Evolutionary conservation across 2,888 invertebrate genomes (phyloP).

Genomic region (Yponomeuta cagnagella): DNA sequence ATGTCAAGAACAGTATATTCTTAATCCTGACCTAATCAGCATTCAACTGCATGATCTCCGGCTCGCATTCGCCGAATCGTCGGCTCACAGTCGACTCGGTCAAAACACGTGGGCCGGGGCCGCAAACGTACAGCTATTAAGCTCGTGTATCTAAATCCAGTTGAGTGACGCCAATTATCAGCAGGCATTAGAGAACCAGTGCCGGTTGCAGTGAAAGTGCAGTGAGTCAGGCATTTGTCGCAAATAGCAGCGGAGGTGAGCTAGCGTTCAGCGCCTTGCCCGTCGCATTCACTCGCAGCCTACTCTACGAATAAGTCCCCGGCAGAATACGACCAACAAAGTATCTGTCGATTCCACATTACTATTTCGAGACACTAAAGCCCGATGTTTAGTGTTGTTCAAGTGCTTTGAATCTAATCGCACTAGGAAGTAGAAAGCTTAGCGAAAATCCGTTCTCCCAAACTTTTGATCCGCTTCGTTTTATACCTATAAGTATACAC

Average conservation of each 20-base stretch:
- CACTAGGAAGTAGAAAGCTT: background rate
- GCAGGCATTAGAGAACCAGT: conserved; percentile 36
- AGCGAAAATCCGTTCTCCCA: background rate
- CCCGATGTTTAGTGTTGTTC: background rate
- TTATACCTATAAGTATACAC: too few species aligned
- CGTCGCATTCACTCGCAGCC: background rate
- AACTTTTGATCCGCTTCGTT: background rate
- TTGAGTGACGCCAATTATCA: conserved; percentile 43
- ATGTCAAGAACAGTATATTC: background rate
- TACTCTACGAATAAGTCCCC: background rate
- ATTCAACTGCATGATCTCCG: background rate
- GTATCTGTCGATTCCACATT: background rate
- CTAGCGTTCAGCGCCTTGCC: background rate
- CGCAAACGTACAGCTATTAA: conserved; percentile 12
- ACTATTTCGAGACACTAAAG: background rate
- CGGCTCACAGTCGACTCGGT: background rate
- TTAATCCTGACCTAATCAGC: background rate
- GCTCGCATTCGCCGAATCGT: background rate
- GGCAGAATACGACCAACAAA: background rate
- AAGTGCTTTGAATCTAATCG: background rate
- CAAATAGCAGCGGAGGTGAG: conserved; percentile 44
- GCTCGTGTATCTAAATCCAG: conserved; percentile 32
- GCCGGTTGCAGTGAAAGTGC: conserved; percentile 64
- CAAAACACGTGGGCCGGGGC: conserved; percentile 15
- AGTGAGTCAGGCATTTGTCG: conserved; percentile 53